These are phyloP conservation scores for Papilio elwesi DNA, from an alignment of 2,888 invertebrate species.

Conservation along the genomic window DNA sequence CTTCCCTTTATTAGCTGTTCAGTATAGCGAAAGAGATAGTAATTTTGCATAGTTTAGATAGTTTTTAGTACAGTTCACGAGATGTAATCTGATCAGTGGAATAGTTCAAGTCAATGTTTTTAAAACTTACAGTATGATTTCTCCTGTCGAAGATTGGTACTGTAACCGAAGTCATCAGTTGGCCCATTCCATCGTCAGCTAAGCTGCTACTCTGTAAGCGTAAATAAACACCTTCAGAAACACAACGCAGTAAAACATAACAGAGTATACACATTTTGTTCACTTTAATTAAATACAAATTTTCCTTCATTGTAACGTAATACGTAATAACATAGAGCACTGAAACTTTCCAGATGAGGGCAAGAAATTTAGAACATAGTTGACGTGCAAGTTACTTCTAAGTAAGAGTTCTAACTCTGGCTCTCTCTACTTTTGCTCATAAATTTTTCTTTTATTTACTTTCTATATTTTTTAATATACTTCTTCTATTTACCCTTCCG, in stretches of 20 bases:
- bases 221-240: conserved; percentile 17
- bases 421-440: too few relatives aligned
- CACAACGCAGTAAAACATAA: background rate
- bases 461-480: background rate
- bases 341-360: background rate
- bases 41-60: too few relatives aligned
- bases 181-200: conserved; percentile 88
- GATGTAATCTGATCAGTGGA: too few relatives aligned
- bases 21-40: too few relatives aligned
- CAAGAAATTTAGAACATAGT: background rate
- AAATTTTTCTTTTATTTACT: background rate
- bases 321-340: background rate
- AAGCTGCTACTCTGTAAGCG: conserved; percentile 86
- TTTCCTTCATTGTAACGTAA: background rate
- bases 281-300: background rate
- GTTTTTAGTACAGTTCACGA: too few relatives aligned
- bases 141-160: conserved; percentile 97
- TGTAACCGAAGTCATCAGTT: conserved; percentile 96
- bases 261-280: background rate
- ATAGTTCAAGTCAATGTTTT: background rate
- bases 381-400: background rate
- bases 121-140: conserved; percentile 89
- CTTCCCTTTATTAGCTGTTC: too few relatives aligned
- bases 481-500: conserved; percentile 86
- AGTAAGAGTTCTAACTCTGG: too few relatives aligned